phyloP scores from a whole-genome alignment of 2,797 vertebrate genomes.

The Typhlichthys eigenmanni region DNA sequence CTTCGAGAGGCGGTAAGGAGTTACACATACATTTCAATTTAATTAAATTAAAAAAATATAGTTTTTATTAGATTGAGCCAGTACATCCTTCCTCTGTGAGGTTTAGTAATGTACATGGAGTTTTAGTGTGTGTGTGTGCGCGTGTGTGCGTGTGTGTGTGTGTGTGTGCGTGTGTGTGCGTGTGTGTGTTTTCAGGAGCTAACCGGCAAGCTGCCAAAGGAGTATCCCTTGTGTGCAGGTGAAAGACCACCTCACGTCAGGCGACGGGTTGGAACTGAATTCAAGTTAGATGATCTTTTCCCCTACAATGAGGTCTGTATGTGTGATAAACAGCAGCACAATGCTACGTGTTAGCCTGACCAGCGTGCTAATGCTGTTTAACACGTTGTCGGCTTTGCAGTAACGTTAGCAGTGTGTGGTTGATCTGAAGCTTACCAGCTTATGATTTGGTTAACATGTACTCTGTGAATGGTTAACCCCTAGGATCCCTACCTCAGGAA shows the following conservation, averaged over 20 bases:
- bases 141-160: too few species aligned
- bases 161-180: not conserved
- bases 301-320: slow-evolving; percentile 86
- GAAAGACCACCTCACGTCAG: slow-evolving; percentile 90
- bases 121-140: too few species aligned
- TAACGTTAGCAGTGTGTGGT: too few species aligned
- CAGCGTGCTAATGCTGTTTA: not conserved
- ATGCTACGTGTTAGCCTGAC: not conserved
- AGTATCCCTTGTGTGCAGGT: slow-evolving; percentile 88
- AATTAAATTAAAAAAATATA: not conserved
- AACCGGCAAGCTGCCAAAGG: slow-evolving; percentile 92
- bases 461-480: not conserved
- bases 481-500: slow-evolving; percentile 93
- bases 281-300: slow-evolving; percentile 91
- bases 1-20: slow-evolving; percentile 91
- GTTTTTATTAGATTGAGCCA: slow-evolving; percentile 6
- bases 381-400: too few species aligned
- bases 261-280: slow-evolving; percentile 87
- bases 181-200: slow-evolving; percentile 81
- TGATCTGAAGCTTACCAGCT: too few species aligned
- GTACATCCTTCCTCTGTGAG: not conserved
- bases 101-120: not conserved
- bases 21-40: not conserved
- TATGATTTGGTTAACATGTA: too few species aligned
- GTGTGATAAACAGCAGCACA: not conserved